Conservation (phyloP, 2,797 vertebrate species). For the Hozukius guyotensis region DNA sequence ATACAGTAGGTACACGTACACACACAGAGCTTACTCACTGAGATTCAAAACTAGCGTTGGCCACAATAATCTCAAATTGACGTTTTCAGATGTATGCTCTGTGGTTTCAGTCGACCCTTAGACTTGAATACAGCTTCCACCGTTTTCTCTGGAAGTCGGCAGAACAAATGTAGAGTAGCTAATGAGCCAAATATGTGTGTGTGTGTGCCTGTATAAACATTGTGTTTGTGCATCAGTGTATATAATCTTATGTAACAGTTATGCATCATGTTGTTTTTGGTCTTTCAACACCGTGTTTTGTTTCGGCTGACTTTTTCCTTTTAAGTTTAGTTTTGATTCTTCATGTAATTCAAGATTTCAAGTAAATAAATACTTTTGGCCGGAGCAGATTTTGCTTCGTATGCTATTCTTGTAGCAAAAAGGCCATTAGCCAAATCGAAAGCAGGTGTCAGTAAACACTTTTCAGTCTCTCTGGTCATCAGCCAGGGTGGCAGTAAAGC, state of each 20-base stretch:
- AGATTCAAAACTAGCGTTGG: slow-evolving; percentile 27
- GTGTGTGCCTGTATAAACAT: neutral
- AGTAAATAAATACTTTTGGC: neutral
- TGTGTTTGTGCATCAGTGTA: neutral
- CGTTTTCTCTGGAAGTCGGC: slow-evolving; percentile 2
- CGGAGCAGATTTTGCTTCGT: neutral
- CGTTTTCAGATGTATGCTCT: slow-evolving; percentile 7
- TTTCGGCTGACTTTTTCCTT: neutral
- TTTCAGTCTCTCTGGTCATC: slow-evolving; percentile 21
- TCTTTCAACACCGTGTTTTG: neutral
- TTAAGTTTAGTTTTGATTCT: neutral
- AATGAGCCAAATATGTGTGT: neutral
- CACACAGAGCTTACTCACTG: neutral
- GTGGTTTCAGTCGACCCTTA: slow-evolving; percentile 9
- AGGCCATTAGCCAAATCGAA: slow-evolving; percentile 9
- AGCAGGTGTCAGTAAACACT: slow-evolving; percentile 28
- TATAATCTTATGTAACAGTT: neutral
- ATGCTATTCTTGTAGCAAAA: neutral
- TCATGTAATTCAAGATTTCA: neutral
- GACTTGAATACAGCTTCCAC: neutral
- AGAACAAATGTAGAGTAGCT: slow-evolving; percentile 21
- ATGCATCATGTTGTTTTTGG: neutral
- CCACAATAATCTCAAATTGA: slow-evolving; percentile 12
- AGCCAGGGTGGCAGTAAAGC: slow-evolving; percentile 40
- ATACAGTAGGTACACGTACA: slow-evolving; percentile 21